Evolutionary conservation across 2,888 invertebrate genomes (phyloP).

Genomic region (Ligdia adustata): DNA sequence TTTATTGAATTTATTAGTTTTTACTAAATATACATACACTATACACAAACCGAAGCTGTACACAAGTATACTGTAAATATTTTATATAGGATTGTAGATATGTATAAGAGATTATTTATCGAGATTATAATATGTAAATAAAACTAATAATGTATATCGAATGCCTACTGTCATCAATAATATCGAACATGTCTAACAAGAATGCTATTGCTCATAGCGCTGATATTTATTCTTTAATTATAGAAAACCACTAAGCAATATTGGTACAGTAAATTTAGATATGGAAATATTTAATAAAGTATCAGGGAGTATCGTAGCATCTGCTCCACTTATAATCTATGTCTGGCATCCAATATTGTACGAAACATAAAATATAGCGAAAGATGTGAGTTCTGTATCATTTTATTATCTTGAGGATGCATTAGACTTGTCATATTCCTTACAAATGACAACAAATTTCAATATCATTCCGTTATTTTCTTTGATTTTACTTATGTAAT

Average conservation of each 20-base stretch:
- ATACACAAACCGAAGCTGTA: no score
- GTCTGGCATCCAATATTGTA: slow-evolving; percentile 30
- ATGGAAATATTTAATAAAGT: slow-evolving; percentile 28
- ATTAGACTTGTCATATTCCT: slow-evolving; percentile 64
- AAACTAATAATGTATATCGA: no score
- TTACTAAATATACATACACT: no score
- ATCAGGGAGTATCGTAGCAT: slow-evolving; percentile 19
- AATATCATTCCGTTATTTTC: slow-evolving; percentile 71
- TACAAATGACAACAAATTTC: slow-evolving; percentile 72
- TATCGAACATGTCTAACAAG: no score
- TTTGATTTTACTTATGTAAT: no score
- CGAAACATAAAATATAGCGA: slow-evolving; percentile 28
- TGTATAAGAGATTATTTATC: no score
- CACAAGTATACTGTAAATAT: no score
- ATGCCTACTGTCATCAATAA: no score
- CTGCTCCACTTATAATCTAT: slow-evolving; percentile 25
- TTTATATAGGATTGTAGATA: no score
- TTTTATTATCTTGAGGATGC: slow-evolving; percentile 70
- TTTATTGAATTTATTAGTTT: no score
- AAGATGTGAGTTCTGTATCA: slow-evolving; percentile 47
- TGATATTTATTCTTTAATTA: slow-evolving; percentile 22
- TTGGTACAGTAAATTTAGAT: slow-evolving; percentile 16
- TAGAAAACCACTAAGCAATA: slow-evolving; percentile 12
- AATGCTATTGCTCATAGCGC: slow-evolving; percentile 5
- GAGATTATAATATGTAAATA: no score